phyloP scores from a whole-genome alignment of 2,113 vertebrate species.

The Gasterosteus aculeatus region DNA sequence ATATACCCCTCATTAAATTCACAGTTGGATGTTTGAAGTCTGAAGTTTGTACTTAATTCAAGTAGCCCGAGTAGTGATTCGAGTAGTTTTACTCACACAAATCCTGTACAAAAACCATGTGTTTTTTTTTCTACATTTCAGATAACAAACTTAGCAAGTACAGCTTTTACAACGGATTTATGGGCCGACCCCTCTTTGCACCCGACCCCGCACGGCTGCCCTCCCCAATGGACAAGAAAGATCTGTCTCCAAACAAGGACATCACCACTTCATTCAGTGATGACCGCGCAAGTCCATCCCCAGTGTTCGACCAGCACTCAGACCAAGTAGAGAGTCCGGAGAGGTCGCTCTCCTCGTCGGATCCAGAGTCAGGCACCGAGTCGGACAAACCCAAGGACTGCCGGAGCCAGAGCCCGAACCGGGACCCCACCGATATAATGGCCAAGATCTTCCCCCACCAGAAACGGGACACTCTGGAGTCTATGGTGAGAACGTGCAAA shows the following conservation, averaged over 20 bases:
- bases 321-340: constrained; percentile 78
- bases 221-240: constrained; percentile 57
- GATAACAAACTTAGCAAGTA: constrained; percentile 80
- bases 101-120: not conserved
- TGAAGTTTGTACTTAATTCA: not conserved
- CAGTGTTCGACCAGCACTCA: constrained; percentile 57
- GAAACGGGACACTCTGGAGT: constrained; percentile 80
- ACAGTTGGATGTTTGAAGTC: not conserved
- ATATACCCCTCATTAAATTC: not conserved
- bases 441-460: constrained; percentile 88
- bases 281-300: constrained; percentile 58
- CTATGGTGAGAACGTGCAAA: constrained; percentile 82
- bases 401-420: constrained; percentile 54
- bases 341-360: constrained; percentile 84
- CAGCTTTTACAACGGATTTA: constrained; percentile 76
- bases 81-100: constrained; percentile 17
- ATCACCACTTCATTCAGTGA: constrained; percentile 50
- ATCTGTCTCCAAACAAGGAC: constrained; percentile 46
- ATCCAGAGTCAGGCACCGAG: constrained; percentile 87
- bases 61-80: not conserved
- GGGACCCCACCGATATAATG: constrained; percentile 86
- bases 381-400: constrained; percentile 81
- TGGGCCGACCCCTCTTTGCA: constrained; percentile 69
- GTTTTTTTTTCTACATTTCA: constrained; percentile 51
- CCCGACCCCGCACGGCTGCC: constrained; percentile 50